Base-by-base conservation (phyloP, 2,888 invertebrate genomes). In the Chrysolina americana region DNA sequence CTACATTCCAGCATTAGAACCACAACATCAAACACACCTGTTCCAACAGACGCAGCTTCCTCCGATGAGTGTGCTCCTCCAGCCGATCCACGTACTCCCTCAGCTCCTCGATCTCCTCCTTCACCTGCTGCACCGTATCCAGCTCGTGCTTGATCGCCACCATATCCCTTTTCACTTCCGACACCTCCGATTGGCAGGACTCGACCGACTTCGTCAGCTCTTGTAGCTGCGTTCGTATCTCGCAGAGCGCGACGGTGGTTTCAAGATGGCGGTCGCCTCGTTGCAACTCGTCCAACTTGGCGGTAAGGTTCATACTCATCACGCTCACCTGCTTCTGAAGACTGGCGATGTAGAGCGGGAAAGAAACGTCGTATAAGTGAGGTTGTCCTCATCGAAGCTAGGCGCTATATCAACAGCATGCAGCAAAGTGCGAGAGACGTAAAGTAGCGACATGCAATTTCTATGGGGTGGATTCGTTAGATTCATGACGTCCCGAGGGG, bases 271-370 rank as follows among this genome's bases (percentile, higher is more conserved):
- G 94, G 91, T 96, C 96, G 84, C 86, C 86, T 84, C 94, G 92
- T 91, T 96, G 96, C 90, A 97, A 93, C 91, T 96, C 96, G 91
- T 97, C 96, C 92, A 97, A 92, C 92, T 96, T 96, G 87, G 95
- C 94, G 90, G 94, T 93, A 91, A 97, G 93, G 92, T 96, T 96
- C 95, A 96, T 96, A 91, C 96, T 96, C 97, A 97, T 97, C 92
- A 96, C 96, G 93, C 95, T 94, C 93, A 97, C 96, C 94, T 97
- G 96, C 92, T 96, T 95, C 93, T 97, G 96, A 92, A 97, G 95
- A 94, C 96, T 97, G 76, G 9, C 19, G 65, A 65, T 19, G 44
- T 48, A 6, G 36, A 47, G 17, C 9, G 59, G 9, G 9, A 59
- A 59, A 59, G 50, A 74, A 71, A 71, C 68, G 53, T 65, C 21